Percentiles rank a stretch among this genome's conserved stretches.
phyloP scores from a whole-genome alignment of 2,797 vertebrate genomes.

The Pseudochaenichthys georgianus region DNA sequence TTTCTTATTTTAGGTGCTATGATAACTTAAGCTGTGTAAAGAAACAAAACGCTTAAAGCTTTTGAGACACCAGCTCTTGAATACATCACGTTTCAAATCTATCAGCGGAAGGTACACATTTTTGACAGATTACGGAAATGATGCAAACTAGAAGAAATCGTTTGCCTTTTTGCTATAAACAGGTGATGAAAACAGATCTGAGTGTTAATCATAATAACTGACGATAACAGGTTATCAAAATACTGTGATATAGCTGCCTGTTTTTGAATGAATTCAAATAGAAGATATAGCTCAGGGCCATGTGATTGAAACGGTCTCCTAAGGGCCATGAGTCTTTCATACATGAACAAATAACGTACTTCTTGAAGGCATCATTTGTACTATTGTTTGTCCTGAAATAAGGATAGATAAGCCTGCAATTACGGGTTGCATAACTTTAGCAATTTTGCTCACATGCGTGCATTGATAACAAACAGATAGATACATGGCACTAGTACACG shows the following conservation, averaged over 20 bases:
- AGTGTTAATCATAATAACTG: constrained; percentile 3
- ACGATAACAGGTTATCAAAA: neutral
- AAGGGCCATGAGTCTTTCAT: neutral
- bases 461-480: constrained; percentile 23
- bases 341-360: neutral
- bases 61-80: neutral
- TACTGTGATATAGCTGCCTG: neutral
- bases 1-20: neutral
- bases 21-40: neutral
- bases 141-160: neutral
- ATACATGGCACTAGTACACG: constrained; percentile 5
- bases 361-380: neutral
- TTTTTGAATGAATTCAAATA: constrained; percentile 1
- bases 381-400: neutral
- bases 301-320: neutral
- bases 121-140: neutral
- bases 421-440: neutral
- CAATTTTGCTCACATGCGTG: neutral
- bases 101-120: neutral
- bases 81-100: neutral
- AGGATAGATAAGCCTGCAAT: neutral
- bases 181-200: constrained; percentile 1
- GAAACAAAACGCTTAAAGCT: neutral
- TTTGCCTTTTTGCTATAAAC: neutral
- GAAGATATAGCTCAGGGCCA: constrained; percentile 2